Conservation (phyloP, 2,888 invertebrate genomes). For the Dastarcus helophoroides region DNA sequence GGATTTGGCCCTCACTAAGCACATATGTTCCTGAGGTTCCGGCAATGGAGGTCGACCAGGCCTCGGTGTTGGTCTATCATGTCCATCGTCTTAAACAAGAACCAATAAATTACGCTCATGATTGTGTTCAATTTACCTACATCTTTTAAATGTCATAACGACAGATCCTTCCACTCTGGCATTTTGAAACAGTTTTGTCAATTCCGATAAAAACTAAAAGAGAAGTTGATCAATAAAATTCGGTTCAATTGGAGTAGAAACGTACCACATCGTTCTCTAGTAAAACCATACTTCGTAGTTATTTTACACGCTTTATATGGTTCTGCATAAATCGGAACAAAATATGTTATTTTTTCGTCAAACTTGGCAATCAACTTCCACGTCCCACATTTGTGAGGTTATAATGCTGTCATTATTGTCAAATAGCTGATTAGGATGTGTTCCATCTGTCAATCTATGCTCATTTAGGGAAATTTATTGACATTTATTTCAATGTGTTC, state of each 20-base stretch:
- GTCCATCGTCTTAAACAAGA: conserved; percentile 59
- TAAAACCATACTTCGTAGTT: conserved; percentile 43
- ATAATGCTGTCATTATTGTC: too few relatives aligned
- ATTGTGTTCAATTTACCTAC: conserved; percentile 46
- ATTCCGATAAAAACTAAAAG: conserved; percentile 71
- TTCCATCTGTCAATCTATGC: too few relatives aligned
- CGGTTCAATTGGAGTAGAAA: too few relatives aligned
- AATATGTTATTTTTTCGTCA: too few relatives aligned
- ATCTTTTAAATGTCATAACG: conserved; percentile 85
- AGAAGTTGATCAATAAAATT: too few relatives aligned
- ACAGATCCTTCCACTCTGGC: conserved; percentile 71
- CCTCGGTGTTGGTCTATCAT: conserved; percentile 61
- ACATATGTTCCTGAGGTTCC: conserved; percentile 58
- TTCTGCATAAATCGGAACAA: too few relatives aligned
- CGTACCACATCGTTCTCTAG: conserved; percentile 52
- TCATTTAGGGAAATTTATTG: too few relatives aligned
- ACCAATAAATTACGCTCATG: conserved; percentile 3
- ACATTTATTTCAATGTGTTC: too few relatives aligned
- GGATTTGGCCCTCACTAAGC: conserved; percentile 74
- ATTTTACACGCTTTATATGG: too few relatives aligned
- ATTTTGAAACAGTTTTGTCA: conserved; percentile 77
- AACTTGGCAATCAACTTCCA: too few relatives aligned
- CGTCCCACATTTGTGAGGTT: too few relatives aligned
- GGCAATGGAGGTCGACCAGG: conserved; percentile 51
- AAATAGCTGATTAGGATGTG: too few relatives aligned